phyloP scores from a whole-genome alignment of 2,113 vertebrate species.

The Toxostoma redivivum region DNA sequence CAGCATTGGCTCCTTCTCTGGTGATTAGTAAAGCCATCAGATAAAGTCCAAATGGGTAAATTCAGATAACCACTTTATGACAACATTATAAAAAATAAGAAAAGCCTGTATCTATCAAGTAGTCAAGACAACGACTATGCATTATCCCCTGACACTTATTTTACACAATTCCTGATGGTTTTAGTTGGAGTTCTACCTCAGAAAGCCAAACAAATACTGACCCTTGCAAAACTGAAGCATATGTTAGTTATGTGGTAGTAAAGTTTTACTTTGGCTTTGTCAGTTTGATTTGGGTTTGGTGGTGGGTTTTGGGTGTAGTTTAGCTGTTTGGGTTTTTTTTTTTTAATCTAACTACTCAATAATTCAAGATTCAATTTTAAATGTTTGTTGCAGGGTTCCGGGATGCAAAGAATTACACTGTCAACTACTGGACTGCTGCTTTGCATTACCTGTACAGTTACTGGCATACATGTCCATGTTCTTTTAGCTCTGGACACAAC shows the following conservation, averaged over 20 bases:
- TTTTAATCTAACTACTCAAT: neutral
- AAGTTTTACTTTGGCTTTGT: neutral
- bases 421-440: neutral
- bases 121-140: neutral
- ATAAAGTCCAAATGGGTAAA: neutral
- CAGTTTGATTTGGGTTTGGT: neutral
- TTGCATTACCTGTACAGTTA: neutral
- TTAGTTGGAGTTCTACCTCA: neutral
- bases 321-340: neutral
- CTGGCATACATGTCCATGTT: neutral
- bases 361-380: neutral
- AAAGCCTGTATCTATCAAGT: neutral
- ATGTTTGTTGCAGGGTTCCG: neutral
- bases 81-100: neutral
- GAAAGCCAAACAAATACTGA: neutral
- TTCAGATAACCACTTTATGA: neutral
- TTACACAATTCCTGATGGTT: neutral
- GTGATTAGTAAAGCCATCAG: neutral
- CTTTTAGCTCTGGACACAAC: neutral
- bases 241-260: neutral
- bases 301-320: neutral
- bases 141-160: neutral
- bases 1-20: neutral
- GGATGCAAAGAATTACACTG: neutral
- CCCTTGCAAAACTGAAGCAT: neutral